phyloP scores from a whole-genome alignment of 2,113 vertebrate genomes.

The Picathartes gymnocephalus region DNA sequence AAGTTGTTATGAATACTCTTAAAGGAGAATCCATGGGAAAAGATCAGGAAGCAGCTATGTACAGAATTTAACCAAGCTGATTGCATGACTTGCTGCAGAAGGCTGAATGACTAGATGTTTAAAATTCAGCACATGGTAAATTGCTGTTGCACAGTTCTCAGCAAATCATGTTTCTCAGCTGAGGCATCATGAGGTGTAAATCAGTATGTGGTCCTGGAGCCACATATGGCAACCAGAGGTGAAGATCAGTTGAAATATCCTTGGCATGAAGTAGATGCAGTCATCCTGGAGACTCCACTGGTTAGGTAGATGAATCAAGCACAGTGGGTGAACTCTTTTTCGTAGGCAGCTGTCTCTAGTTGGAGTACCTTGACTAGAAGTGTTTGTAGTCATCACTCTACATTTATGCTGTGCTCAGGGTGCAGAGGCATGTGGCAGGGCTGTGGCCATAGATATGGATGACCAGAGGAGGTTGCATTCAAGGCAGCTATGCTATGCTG shows the following conservation, averaged over 20 bases:
- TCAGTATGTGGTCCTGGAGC: neutral
- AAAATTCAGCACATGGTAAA: neutral
- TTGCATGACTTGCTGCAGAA: neutral
- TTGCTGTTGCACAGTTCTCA: neutral
- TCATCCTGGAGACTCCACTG: neutral
- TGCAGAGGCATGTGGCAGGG: neutral
- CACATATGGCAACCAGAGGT: neutral
- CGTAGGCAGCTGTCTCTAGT: neutral
- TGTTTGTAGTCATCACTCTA: neutral
- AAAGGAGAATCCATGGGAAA: neutral
- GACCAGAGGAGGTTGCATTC: neutral
- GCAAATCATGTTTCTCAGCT: neutral
- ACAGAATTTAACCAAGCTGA: neutral
- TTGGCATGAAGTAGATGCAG: neutral
- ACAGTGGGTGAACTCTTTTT: neutral
- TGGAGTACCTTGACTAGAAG: neutral
- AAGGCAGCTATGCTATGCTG: neutral
- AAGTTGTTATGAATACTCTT: neutral
- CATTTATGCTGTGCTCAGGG: neutral
- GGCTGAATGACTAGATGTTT: neutral
- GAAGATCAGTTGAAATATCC: neutral
- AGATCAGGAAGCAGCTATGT: neutral
- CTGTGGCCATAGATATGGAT: neutral
- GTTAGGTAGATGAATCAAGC: rapidly evolving
- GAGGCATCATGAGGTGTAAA: neutral